These are phyloP conservation scores for Nycteola revayana DNA, from an alignment of 2,888 invertebrate genomes.

Conservation along the genomic window DNA sequence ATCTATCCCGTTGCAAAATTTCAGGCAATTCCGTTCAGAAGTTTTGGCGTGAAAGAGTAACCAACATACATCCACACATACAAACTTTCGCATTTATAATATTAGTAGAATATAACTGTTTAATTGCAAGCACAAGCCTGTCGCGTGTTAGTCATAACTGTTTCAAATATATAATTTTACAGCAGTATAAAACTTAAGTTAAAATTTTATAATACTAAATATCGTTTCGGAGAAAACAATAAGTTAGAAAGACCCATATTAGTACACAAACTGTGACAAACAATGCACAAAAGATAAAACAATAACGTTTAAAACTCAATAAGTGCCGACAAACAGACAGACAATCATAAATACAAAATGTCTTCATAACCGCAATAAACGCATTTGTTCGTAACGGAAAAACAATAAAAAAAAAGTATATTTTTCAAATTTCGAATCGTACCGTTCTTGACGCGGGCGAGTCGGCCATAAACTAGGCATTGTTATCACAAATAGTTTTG, in stretches of 20 bases:
- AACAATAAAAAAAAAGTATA: not conserved
- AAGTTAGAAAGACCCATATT: constrained; percentile 17
- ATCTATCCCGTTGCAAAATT: too few species aligned
- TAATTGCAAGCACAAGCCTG: not conserved
- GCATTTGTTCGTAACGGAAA: constrained; percentile 25
- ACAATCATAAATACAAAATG: constrained; percentile 29
- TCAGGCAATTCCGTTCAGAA: too few species aligned
- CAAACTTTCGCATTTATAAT: too few species aligned
- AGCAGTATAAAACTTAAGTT: constrained; percentile 14
- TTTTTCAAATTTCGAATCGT: constrained; percentile 2
- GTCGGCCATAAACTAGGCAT: constrained; percentile 6
- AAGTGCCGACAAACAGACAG: constrained; percentile 33
- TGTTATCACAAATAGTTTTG: constrained; percentile 17
- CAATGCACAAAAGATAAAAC: constrained; percentile 14
- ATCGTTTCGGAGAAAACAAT: constrained; percentile 17
- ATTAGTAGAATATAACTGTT: too few species aligned
- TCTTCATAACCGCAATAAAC: constrained; percentile 56
- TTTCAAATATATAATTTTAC: too few species aligned
- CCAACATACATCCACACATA: too few species aligned
- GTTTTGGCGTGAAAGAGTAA: too few species aligned
- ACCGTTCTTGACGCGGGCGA: constrained; percentile 3
- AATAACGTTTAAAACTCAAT: constrained; percentile 16
- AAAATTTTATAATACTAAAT: constrained; percentile 4
- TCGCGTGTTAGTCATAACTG: constrained; percentile 6
- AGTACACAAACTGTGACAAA: constrained; percentile 15